Evolutionary conservation across 1,140 invertebrate species (phyloP), one percentile per base, ranked within the genome.

Genomic region (Nomia melanderi): DNA sequence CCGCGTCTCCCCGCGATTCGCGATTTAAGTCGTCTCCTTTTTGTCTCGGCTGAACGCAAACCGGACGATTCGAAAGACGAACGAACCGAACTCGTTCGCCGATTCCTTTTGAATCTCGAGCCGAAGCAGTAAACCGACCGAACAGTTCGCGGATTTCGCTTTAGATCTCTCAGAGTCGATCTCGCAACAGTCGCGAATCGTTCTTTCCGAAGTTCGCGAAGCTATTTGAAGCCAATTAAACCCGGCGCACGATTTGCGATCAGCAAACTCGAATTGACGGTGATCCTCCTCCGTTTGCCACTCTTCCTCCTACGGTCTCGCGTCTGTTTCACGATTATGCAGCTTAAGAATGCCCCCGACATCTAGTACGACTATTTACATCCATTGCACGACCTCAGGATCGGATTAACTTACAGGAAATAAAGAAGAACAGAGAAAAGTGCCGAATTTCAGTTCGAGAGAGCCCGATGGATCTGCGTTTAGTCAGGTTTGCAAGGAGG

Each of bases 341-440:
- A 36, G 23, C 33, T 59, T 60, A n/a, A 56, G 39, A 62, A 56
- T 76, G 70, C 66, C 54, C 59, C 63, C 56, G 57, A 75, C 63
- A 33, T 76, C 44, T 53, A 31, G 1, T 67, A 82, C 57, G 54
- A 50, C 27, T 67, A 44, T 78, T 74, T 72, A 50, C 53, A 82
- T 67, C 25, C 66, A 83, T 83, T 73, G 81, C 72, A 83, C 71
- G 54, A 64, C 17, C 75, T 27, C 50, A 27, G 54, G 23, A 9
- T 73, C 71, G 14, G 39, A 81, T 23, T 7, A n/a, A n/a, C n/a
- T n/a, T n/a, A n/a, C n/a, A n/a, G n/a, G n/a, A n/a, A n/a, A n/a
- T n/a, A n/a, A n/a, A n/a, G n/a, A n/a, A n/a, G 33, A 47, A 56
- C 50, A 44, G 2, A 39, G 6, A 1, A 50, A 31, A 36, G 31